Percentiles rank a stretch among this genome's conserved stretches.
These are phyloP conservation scores for Otocyon megalotis DNA, from an alignment of 2,113 vertebrate species.

Conservation along the genomic window DNA sequence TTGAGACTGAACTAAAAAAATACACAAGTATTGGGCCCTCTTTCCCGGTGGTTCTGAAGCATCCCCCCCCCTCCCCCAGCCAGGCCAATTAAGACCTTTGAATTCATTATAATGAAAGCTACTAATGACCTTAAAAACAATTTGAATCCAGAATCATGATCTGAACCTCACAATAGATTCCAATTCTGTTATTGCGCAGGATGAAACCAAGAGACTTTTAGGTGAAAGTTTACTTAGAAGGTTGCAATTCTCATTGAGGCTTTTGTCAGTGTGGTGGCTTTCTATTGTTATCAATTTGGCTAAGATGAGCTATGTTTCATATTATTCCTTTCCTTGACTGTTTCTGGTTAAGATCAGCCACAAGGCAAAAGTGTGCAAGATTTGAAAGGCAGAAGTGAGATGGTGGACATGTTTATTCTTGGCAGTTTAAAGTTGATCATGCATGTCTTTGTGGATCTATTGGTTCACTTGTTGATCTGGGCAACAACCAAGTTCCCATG, in stretches of 20 bases:
- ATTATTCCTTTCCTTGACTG: background rate
- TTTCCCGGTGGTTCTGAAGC: background rate
- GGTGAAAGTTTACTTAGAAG: background rate
- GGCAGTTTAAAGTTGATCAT: background rate
- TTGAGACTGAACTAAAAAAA: background rate
- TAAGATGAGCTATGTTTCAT: background rate
- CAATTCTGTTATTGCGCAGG: background rate
- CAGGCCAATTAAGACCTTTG: background rate
- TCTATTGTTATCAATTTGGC: background rate
- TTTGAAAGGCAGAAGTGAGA: background rate
- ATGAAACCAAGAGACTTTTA: background rate
- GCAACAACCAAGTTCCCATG: background rate
- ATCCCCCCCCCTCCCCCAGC: no score
- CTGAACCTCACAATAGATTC: background rate
- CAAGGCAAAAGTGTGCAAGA: background rate
- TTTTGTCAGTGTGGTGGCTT: background rate
- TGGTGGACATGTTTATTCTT: background rate
- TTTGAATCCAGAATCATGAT: background rate
- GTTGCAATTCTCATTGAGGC: background rate
- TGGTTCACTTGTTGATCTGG: background rate
- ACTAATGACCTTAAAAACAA: background rate
- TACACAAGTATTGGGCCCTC: background rate
- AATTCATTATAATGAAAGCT: background rate
- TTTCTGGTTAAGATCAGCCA: background rate
- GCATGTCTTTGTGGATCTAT: background rate